Base-by-base conservation (phyloP, 2,888 invertebrate genomes). In the Punctoribates punctum region DNA sequence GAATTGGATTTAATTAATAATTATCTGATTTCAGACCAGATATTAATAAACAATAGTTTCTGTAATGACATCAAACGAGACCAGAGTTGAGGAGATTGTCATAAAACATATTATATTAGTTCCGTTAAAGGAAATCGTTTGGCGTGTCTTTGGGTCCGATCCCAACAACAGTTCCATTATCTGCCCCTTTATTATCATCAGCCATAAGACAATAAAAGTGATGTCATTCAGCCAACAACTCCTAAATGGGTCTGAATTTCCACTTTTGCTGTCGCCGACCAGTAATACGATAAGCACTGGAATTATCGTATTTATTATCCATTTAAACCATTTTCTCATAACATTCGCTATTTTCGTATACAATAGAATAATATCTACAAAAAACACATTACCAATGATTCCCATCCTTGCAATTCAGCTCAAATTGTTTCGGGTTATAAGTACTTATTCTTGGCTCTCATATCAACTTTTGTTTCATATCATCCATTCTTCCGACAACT, bases 111-210 rank as follows among this genome's bases (percentile, higher is more conserved):
- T 51, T 51, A n/a, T 51, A n/a, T n/a, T 51, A 20, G n/a, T 20
- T 51, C 51, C 51, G 51, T 51, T 51, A 51, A 20, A 51, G 51
- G 51, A 51, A 51, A 51, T 51, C n/a, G 51, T 51, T 51, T 51
- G 51, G 51, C 51, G 51, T n/a, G 51, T n/a, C 51, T 51, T 51
- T 20, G 51, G 51, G 51, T 51, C 51, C n/a, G 51, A 51, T 51
- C 51, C 51, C 13, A 42, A 42, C 42, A 42, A 51, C 51, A 51
- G 51, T 20, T 20, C 20, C 51, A 51, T 51, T 51, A 51, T 51
- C 51, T 51, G 51, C 20, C 51, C 51, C 51, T 51, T 42, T 42
- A 51, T 51, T 51, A 51, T 51, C 51, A 51, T 51, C 51, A 51
- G 20, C n/a, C 42, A n/a, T 20, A 20, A 51, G 51, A 51, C 51